Base-by-base conservation (phyloP, 2,113 vertebrate species). In the Ciconia stormi region DNA sequence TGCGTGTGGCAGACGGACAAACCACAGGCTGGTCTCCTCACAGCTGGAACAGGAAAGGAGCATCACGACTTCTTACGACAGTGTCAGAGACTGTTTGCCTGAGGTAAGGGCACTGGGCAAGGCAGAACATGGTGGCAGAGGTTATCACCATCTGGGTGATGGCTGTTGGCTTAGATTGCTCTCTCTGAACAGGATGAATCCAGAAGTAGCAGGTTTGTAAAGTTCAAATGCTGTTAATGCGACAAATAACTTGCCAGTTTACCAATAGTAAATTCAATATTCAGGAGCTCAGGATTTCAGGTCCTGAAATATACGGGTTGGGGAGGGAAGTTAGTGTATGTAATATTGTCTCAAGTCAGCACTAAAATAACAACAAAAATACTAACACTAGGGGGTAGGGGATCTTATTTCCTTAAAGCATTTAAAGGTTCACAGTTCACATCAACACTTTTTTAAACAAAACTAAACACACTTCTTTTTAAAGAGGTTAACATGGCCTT, bases 1-100 rank as follows among this genome's bases (percentile, higher is more conserved):
- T 11, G 17, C 1, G 6, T 4, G 29, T 4, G 25, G 62, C 56
- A 76, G n/a, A 30, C 0, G 3, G 59, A 76, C 27, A 44, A 36
- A 32, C 38, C 42, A 7, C 1, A 0, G 61, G 46, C 84, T 46
- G 18, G 59, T 13, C n/a, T 58, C 55, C 56, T 72, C 46, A 25
- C 11, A 6, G 27, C 65, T 3, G 8, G 11, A 66, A 10, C 14
- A 74, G 52, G 50, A 40, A 44, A 13, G 23, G 11, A 72, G 10
- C 38, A 44, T n/a, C 30, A 5, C 23, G 42, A 13, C 47, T 30
- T 67, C 52, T 13, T 5, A 7, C 0, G 1, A 17, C 18, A 16
- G 29, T 0, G 16, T 16, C 42, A 5, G 34, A 82, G 50, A 16
- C 36, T 5, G 10, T 8, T 7, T 26, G 13, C 34, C 38, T 18